Percentiles rank a stretch among this genome's conserved stretches.
Evolutionary conservation across 2,113 vertebrate genomes (phyloP).

Genomic region (Microcebus lehilahytsara): DNA sequence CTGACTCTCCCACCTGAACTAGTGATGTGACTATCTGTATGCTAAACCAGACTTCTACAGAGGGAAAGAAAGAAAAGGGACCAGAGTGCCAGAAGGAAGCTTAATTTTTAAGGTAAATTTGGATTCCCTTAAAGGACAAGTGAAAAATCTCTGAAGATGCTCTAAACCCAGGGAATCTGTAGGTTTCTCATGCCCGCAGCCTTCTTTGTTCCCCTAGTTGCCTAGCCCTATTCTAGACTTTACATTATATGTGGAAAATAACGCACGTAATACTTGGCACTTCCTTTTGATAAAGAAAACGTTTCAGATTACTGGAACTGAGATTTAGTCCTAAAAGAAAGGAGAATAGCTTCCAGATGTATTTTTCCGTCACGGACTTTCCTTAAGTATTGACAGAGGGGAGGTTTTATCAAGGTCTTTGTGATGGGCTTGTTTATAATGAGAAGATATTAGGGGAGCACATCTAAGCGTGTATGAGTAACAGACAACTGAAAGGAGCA

Average conservation of each 20-base stretch:
- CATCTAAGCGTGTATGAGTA: slow-evolving; percentile 74
- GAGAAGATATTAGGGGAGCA: slow-evolving; percentile 76
- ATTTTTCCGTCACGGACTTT: slow-evolving; percentile 40
- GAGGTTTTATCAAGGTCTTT: slow-evolving; percentile 81
- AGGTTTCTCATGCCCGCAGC: slow-evolving; percentile 71
- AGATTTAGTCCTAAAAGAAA: slow-evolving; percentile 74
- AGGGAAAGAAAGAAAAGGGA: slow-evolving; percentile 56
- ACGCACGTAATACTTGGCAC: slow-evolving; percentile 71
- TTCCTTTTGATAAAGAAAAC: slow-evolving; percentile 78
- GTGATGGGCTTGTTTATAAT: slow-evolving; percentile 78
- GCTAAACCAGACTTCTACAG: slow-evolving; percentile 51
- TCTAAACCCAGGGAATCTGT: slow-evolving; percentile 65
- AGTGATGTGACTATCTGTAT: slow-evolving; percentile 43
- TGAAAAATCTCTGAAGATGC: slow-evolving; percentile 66
- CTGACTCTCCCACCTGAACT: slow-evolving; percentile 48
- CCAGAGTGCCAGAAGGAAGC: slow-evolving; percentile 61
- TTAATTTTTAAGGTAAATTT: slow-evolving; percentile 77
- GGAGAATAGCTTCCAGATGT: slow-evolving; percentile 78
- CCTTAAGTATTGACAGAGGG: slow-evolving; percentile 74
- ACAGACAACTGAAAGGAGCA: slow-evolving; percentile 78
- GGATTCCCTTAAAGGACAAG: slow-evolving; percentile 73
- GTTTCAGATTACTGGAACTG: slow-evolving; percentile 68
- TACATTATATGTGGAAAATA: slow-evolving; percentile 77
- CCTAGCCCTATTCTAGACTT: slow-evolving; percentile 68
- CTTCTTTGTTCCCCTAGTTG: slow-evolving; percentile 72